Base-by-base conservation (phyloP, 2,888 invertebrate species). In the Cosmia trapezina region DNA sequence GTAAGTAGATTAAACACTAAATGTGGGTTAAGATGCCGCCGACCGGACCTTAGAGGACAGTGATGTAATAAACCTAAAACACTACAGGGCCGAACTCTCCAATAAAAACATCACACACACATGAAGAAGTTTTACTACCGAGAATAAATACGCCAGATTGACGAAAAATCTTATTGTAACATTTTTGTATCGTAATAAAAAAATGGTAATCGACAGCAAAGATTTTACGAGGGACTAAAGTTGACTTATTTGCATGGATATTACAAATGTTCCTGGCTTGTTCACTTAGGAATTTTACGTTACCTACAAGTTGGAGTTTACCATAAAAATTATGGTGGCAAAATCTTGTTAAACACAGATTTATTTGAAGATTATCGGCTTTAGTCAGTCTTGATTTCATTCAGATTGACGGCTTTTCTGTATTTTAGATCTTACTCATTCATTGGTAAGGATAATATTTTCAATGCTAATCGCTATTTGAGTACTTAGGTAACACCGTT, bases 21-120 rank as follows among this genome's bases (percentile, higher is more conserved):
- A 87, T 86, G 72, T 86, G 69, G 87, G 86, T 86, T 86, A 86
- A 62, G 76, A 83, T 85, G 86, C 70, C 84, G 68, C 66, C 62
- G 78, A 28, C 67, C 85, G 72, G 80, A 81, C 80, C 83, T 76
- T 82, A 75, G 78, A 85, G 78, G 83, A 83, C 81, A 77, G 66
- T 86, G 79, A 77, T 51, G 86, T 78, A 85, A 87, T 71, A 59
- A 70, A 85, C 77, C 81, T 81, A 81, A 76, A 75, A 74, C 56
- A 70, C 7, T 4, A 28, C 86, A 85, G 86, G 73, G 51, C 69
- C 73, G 83, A 0, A 86, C 43, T 87, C 19, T 5, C 1, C 17
- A 62, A 45, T 69, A 53, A 68, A 74, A 70, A 56, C 37, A 70
- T 37, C 3, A 12, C 62, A 45, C 43, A 54, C n/a, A 45, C 9